Evolutionary conservation across 2,797 vertebrate species (phyloP).

Genomic region (Notolabrus celidotus): DNA sequence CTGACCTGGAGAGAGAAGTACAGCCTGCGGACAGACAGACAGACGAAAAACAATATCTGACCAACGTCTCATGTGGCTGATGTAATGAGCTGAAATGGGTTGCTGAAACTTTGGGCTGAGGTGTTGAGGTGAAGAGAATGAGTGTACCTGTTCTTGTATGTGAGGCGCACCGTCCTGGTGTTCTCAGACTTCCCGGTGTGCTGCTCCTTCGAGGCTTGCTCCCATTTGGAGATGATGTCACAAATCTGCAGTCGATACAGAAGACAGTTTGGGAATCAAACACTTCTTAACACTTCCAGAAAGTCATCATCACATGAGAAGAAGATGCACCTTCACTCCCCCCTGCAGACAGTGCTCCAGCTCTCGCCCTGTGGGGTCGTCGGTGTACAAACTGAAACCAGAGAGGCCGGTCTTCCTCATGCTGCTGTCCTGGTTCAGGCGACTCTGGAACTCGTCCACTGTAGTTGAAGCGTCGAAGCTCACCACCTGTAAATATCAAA

Average conservation of each 20-base stretch:
- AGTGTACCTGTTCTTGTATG: conserved; percentile 94
- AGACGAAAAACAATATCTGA: background rate
- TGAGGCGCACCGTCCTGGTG: conserved; percentile 93
- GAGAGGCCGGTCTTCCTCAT: conserved; percentile 93
- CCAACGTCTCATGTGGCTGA: too few relatives aligned
- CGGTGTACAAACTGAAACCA: conserved; percentile 95
- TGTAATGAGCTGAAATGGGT: too few relatives aligned
- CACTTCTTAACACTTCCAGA: background rate
- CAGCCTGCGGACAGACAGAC: conserved; percentile 81
- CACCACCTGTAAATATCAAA: conserved; percentile 87
- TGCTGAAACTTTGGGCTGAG: too few relatives aligned
- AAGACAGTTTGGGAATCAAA: background rate
- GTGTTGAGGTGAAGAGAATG: background rate
- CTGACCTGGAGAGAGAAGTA: conserved; percentile 93
- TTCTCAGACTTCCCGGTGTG: conserved; percentile 95
- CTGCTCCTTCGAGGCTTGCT: conserved; percentile 95
- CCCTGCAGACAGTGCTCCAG: conserved; percentile 94
- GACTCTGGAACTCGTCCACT: conserved; percentile 96
- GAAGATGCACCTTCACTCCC: conserved; percentile 89
- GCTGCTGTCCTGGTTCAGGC: conserved; percentile 93
- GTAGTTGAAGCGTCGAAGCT: conserved; percentile 97
- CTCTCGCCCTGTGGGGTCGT: conserved; percentile 94
- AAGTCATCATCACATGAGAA: background rate
- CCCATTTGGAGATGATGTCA: conserved; percentile 99
- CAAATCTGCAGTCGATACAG: conserved; percentile 87